A percentile compares a stretch with the other conserved stretches of the same genome.
These are phyloP conservation scores for Pygmarrhopalites habei DNA, from an alignment of 1,140 invertebrate genomes.

Conservation along the genomic window DNA sequence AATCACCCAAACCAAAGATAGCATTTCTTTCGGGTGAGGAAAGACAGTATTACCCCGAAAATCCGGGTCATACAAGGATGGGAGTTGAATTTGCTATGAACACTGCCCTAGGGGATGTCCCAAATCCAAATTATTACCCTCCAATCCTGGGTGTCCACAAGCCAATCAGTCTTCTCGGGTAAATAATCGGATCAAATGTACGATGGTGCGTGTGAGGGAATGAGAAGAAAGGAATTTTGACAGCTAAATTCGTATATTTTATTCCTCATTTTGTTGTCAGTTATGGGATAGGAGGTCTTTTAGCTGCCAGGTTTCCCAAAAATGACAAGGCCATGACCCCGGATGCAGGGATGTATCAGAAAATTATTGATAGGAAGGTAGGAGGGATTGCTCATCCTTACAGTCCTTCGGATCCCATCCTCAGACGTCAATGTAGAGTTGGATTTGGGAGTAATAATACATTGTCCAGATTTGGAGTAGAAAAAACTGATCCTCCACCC, in stretches of 20 bases:
- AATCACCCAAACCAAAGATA: conserved; percentile 14
- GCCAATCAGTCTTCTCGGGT: conserved; percentile 13
- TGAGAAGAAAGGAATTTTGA: too few species aligned
- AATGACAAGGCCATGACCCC: not conserved
- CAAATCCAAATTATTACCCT: conserved; percentile 12
- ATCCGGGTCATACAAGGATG: conserved; percentile 10
- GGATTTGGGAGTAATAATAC: not conserved
- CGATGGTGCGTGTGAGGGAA: too few species aligned
- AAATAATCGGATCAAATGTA: too few species aligned
- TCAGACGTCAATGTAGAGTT: conserved; percentile 2
- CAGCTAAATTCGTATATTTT: too few species aligned
- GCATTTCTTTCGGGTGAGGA: conserved; percentile 20
- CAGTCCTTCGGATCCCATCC: not conserved
- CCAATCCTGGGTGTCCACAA: conserved; percentile 5
- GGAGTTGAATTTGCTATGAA: conserved; percentile 3
- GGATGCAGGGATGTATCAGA: conserved; percentile 16
- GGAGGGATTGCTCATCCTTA: too few species aligned
- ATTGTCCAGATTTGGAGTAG: conserved; percentile 5
- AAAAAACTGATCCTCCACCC: not conserved
- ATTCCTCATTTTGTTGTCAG: too few species aligned
- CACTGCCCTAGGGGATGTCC: not conserved
- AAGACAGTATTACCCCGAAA: conserved; percentile 17
- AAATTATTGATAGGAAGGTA: too few species aligned
- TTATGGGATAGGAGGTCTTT: conserved; percentile 15
- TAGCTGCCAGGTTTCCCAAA: conserved; percentile 8